phyloP scores from a whole-genome alignment of 2,888 invertebrate genomes.

The Microctonus hyperodae region DNA sequence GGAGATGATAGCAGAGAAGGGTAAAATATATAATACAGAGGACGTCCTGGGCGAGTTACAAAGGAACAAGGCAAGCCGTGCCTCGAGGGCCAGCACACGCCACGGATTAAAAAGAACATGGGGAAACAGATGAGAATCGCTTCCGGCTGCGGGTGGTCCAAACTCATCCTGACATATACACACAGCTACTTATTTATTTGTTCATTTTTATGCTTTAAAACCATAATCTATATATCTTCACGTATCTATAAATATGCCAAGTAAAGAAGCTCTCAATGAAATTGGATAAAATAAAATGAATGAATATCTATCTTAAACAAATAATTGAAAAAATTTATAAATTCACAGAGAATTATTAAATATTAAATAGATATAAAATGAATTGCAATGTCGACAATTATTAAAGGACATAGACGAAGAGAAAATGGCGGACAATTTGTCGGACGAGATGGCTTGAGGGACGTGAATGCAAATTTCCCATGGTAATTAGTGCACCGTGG shows the following conservation, averaged over 20 bases:
- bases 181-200: slow-evolving; percentile 25
- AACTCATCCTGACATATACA: slow-evolving; percentile 18
- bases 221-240: neutral
- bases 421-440: slow-evolving; percentile 42
- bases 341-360: neutral
- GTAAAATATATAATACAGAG: slow-evolving; percentile 7
- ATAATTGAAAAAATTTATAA: neutral
- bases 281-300: neutral
- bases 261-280: neutral
- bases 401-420: slow-evolving; percentile 9
- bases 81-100: slow-evolving; percentile 12
- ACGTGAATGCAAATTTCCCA: slow-evolving; percentile 53
- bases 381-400: neutral
- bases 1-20: slow-evolving; percentile 16
- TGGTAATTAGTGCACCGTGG: slow-evolving; percentile 53
- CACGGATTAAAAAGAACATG: slow-evolving; percentile 44
- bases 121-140: slow-evolving; percentile 54
- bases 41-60: slow-evolving; percentile 3
- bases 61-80: neutral
- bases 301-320: neutral
- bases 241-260: neutral
- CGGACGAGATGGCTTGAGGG: slow-evolving; percentile 44
- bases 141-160: slow-evolving; percentile 43
- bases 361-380: neutral
- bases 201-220: neutral